Evolutionary conservation across 2,113 vertebrate species (phyloP).

Genomic region (Coptodon rendalli): DNA sequence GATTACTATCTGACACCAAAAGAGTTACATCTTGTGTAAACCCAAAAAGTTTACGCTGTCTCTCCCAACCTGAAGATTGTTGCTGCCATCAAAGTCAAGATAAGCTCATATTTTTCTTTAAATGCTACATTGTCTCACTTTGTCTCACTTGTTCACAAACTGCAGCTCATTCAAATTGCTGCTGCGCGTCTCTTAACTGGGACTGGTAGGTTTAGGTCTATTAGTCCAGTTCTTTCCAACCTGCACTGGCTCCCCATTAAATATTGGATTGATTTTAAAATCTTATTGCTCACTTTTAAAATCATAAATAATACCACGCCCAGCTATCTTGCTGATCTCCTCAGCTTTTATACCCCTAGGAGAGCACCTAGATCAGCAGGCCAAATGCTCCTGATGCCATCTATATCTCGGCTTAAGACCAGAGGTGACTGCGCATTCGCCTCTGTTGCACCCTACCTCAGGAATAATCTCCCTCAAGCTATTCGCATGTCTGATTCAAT

Average conservation of each 20-base stretch:
- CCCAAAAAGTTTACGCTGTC: not conserved
- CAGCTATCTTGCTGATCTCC: too few species aligned
- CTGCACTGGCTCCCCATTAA: too few species aligned
- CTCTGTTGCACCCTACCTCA: not conserved
- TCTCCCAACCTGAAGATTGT: not conserved
- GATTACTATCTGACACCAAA: not conserved
- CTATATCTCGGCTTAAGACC: too few species aligned
- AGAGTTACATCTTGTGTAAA: not conserved
- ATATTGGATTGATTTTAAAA: too few species aligned
- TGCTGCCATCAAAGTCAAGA: not conserved
- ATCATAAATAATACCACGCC: too few species aligned
- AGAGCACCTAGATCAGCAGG: too few species aligned
- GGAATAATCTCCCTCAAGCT: not conserved
- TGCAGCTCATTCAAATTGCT: not conserved
- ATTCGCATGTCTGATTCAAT: not conserved
- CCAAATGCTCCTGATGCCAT: too few species aligned
- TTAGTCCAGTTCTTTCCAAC: not conserved
- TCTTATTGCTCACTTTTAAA: too few species aligned
- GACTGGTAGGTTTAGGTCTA: not conserved
- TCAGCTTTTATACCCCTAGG: too few species aligned
- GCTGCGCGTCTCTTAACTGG: not conserved
- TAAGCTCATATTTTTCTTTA: not conserved
- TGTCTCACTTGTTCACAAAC: not conserved
- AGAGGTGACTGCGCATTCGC: rapidly evolving
- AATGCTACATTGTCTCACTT: not conserved